Evolutionary conservation across 2,888 invertebrate species (phyloP), one percentile per base, ranked within the genome.

Genomic region (Protula sp.): DNA sequence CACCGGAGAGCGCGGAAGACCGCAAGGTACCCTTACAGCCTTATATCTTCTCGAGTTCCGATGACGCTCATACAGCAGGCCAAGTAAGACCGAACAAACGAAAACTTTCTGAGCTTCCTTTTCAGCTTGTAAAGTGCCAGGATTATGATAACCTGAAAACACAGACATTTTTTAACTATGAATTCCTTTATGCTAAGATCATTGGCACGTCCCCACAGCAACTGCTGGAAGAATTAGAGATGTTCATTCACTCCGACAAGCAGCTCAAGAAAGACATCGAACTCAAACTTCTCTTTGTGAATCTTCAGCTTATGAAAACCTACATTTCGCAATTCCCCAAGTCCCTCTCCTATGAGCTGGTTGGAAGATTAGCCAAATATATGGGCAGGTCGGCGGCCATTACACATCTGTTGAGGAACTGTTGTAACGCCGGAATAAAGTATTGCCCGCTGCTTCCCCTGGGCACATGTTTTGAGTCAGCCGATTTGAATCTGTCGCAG

Each of bases 191-290:
- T 75, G 93, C 94, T 0, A 97, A 95, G 76, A 84, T 95, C 1
- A 89, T 89, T 67, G 91, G 92, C 71, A 94, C 94, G 71, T 95
- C 97, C 0, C 83, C 97, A n/a, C 95, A 95, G 80, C 89, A 94
- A 0, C 89, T 95, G 1, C 83, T 97, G 2, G 89, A 92, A 2
- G 97, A 97, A 81, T 95, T 94, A 73, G 65, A 58, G 47, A 19
- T 50, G 30, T 66, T 61, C 19, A 54, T 52, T 22, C 27, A 29
- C 3, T n/a, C 58, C 2, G 58, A 57, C n/a, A 38, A 50, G 5
- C 9, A 19, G 24, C 19, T 59, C 2, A 9, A 27, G 30, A 27
- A 50, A 2, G 62, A 57, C n/a, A 30, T 51, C 0, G 57, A 60
- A 3, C 5, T 58, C 3, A 47, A 64, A 30, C n/a, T 65, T 27